Evolutionary conservation across 2,888 invertebrate genomes (phyloP).

Genomic region (Scaptodrosophila latifasciaeformis): DNA sequence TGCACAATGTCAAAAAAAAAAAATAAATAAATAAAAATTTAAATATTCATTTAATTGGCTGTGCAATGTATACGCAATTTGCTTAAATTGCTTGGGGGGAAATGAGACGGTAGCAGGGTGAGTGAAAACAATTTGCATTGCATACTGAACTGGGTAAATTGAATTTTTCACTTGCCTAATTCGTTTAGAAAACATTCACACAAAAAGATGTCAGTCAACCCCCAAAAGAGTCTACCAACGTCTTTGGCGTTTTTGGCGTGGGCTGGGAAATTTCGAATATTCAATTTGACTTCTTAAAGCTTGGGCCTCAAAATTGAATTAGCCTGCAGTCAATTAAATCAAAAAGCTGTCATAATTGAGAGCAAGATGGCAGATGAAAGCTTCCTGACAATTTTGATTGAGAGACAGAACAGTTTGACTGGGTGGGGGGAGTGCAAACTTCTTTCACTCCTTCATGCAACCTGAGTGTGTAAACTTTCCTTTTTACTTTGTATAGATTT

Average conservation of each 20-base stretch:
- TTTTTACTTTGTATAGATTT: too few relatives aligned
- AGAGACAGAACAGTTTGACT: too few relatives aligned
- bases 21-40: too few relatives aligned
- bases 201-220: conserved; percentile 13
- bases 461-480: too few relatives aligned
- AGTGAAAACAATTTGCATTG: background rate
- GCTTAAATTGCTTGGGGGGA: too few relatives aligned
- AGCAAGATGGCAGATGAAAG: conserved; percentile 31
- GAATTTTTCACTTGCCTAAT: conserved; percentile 11
- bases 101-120: too few relatives aligned
- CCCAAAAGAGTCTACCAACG: conserved; percentile 12
- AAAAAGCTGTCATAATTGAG: conserved; percentile 61
- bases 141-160: background rate
- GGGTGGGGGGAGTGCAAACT: too few relatives aligned
- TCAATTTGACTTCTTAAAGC: conserved; percentile 10
- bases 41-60: conserved; percentile 60
- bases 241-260: conserved; percentile 8
- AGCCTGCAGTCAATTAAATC: conserved; percentile 61
- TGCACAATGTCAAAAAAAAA: conserved; percentile 29
- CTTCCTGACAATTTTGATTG: conserved; percentile 13
- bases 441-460: too few relatives aligned
- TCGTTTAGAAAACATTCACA: conserved; percentile 17
- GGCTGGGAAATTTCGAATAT: too few relatives aligned
- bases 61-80: conserved; percentile 30
- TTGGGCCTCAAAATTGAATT: conserved; percentile 49